phyloP scores from a whole-genome alignment of 2,113 vertebrate genomes.

The Thamnophis sirtalis region DNA sequence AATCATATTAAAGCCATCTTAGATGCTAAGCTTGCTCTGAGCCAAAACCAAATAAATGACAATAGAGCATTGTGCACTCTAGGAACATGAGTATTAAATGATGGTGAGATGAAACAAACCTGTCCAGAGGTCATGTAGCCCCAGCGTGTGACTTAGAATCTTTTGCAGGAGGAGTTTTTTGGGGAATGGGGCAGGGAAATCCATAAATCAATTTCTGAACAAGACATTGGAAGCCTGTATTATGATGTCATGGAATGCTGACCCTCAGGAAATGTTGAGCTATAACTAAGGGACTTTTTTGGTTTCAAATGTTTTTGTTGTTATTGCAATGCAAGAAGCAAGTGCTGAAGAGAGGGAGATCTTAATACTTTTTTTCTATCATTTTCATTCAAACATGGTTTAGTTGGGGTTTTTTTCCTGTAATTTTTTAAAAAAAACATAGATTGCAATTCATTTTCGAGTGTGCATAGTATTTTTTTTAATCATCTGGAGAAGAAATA shows the following conservation, averaged over 20 bases:
- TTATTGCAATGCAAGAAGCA: background rate
- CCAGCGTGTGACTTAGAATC: background rate
- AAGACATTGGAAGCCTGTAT: background rate
- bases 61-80: background rate
- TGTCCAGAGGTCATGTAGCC: background rate
- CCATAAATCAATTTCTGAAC: background rate
- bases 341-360: background rate
- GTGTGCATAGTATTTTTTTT: background rate
- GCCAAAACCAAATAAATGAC: background rate
- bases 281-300: background rate
- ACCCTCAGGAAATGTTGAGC: background rate
- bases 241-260: background rate
- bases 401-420: background rate
- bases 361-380: background rate
- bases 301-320: background rate
- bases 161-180: background rate
- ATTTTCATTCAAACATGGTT: background rate
- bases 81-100: background rate
- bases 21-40: background rate
- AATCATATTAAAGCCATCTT: background rate
- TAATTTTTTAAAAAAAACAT: background rate
- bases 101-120: background rate
- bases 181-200: background rate
- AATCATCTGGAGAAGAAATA: background rate
- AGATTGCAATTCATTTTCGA: background rate